phyloP scores from a whole-genome alignment of 2,888 invertebrate species.

The Agelastica alni region DNA sequence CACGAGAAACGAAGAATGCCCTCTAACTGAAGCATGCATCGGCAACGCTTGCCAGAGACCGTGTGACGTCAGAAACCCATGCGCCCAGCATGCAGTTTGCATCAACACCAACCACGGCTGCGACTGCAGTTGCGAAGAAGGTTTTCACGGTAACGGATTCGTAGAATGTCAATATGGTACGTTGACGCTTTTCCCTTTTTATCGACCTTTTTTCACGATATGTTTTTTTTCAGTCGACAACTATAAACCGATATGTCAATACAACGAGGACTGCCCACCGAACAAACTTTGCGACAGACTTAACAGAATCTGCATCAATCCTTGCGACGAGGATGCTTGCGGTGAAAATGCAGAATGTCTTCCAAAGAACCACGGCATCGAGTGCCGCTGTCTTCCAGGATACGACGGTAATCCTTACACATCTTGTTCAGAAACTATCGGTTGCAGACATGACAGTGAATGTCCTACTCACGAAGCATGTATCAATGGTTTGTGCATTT shows the following conservation, averaged over 20 bases:
- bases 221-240: constrained; percentile 44
- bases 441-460: constrained; percentile 73
- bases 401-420: constrained; percentile 79
- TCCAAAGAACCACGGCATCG: constrained; percentile 74
- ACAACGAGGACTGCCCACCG: constrained; percentile 90
- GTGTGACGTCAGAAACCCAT: constrained; percentile 83
- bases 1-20: constrained; percentile 83
- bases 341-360: constrained; percentile 82
- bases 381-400: constrained; percentile 75
- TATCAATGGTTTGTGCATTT: constrained; percentile 74
- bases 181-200: not conserved
- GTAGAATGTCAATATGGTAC: constrained; percentile 80
- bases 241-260: constrained; percentile 74
- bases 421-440: constrained; percentile 71
- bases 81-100: constrained; percentile 81
- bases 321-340: constrained; percentile 78
- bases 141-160: constrained; percentile 85
- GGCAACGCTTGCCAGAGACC: constrained; percentile 84
- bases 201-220: no score
- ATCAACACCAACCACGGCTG: constrained; percentile 86
- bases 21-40: constrained; percentile 84
- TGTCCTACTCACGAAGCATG: constrained; percentile 78
- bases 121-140: constrained; percentile 84
- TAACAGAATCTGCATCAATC: constrained; percentile 82
- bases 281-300: constrained; percentile 82